Conservation (phyloP, 2,113 vertebrate genomes). For the Passer domesticus region DNA sequence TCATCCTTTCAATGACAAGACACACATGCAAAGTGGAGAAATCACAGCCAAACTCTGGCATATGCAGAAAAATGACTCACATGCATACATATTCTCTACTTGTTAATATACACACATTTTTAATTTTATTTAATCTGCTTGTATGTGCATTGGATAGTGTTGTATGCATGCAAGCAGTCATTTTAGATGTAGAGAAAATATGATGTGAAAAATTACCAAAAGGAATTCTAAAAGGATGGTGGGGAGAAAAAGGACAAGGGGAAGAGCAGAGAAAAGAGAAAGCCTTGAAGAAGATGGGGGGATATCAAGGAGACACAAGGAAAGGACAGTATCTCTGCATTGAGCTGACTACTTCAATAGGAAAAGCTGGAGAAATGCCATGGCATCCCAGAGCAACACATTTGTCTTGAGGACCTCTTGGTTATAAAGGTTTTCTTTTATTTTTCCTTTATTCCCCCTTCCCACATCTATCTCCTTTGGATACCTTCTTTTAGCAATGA, state of each 20-base stretch:
- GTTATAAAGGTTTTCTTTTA: background rate
- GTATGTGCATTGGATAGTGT: background rate
- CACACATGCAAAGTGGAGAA: background rate
- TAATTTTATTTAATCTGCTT: slow-evolving; percentile 37
- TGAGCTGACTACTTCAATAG: slow-evolving; percentile 65
- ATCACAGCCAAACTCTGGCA: background rate
- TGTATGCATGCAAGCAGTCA: background rate
- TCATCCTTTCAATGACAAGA: background rate
- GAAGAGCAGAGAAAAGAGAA: background rate
- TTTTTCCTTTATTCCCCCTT: background rate
- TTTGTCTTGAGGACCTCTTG: slow-evolving; percentile 35
- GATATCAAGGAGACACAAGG: slow-evolving; percentile 27
- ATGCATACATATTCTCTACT: background rate
- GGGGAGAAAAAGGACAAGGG: background rate
- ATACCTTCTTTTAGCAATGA: slow-evolving; percentile 11
- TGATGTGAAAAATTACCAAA: background rate
- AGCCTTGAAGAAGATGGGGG: background rate
- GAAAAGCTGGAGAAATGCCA: slow-evolving; percentile 51
- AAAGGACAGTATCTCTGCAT: background rate
- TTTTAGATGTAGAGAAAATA: slow-evolving; percentile 3
- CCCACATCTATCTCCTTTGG: background rate
- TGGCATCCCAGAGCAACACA: slow-evolving; percentile 19
- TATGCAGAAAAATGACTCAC: background rate
- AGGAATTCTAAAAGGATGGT: background rate
- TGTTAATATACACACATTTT: background rate